Base-by-base conservation (phyloP, 2,113 vertebrate species). In the Philantomba maxwellii region DNA sequence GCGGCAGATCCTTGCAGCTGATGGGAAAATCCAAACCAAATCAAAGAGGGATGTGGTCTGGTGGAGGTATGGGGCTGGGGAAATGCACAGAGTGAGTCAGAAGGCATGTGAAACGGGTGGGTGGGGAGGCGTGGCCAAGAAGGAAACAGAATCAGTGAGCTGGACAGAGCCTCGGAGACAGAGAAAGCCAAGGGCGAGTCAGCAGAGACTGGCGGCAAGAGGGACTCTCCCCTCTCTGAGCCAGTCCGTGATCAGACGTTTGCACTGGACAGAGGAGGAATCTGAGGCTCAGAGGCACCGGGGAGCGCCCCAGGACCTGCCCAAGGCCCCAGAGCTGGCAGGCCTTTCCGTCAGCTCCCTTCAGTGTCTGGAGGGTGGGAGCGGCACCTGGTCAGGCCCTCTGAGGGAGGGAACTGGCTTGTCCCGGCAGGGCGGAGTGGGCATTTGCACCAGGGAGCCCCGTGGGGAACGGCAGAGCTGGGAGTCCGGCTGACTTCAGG, bases 281-380 rank as follows among this genome's bases (percentile, higher is more conserved):
- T 30, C 64, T 21, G 62, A 60, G 43, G 30, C 51, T 91, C 53
- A 36, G 64, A 21, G 70, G 30, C 30, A 64, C 4, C 0, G 0
- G 9, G 16, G 73, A 39, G 36, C 0, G 1, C 17, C 55, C 45
- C 55, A 49, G 55, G 47, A 53, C 53, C 39, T 30, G 36, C 9
- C 25, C 60, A 2, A 16, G 26, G 53, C 25, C 60, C 39, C 28
- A 9, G 75, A 21, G 45, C 5, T 1, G 47, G 92, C 6, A 39
- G 64, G 17, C 49, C 73, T 33, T 30, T 36, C 21, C 2, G 6
- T 1, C 21, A 3, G 43, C 39, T 39, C 39, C 43, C 2, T 45
- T 19, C 90, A 6, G 19, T 3, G 19, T 3, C 0, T 1, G 3
- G 23, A 14, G 14, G 5, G 6, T 11, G 2, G 0, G 25, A 6